phyloP scores from a whole-genome alignment of 2,888 invertebrate species.

The Cephus spinipes region DNA sequence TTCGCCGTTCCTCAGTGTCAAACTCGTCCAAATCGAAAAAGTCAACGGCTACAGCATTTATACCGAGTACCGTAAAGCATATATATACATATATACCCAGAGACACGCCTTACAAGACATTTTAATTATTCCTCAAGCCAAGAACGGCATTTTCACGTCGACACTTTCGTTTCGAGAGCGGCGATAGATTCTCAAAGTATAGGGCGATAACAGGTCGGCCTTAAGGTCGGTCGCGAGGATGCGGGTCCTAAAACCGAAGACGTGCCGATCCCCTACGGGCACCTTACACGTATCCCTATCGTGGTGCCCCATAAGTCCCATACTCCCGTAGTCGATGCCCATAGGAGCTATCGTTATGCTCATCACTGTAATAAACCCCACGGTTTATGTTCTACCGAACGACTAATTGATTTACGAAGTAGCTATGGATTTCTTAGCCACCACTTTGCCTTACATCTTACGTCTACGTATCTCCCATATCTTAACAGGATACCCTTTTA shows the following conservation, averaged over 20 bases:
- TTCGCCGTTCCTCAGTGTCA: neutral
- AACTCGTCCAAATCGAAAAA: neutral
- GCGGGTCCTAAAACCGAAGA: constrained; percentile 26
- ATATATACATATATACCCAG: neutral
- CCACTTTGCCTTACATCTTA: neutral
- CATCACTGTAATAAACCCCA: constrained; percentile 29
- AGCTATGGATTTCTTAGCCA: constrained; percentile 13
- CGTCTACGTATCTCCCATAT: neutral
- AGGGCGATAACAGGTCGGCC: constrained; percentile 4
- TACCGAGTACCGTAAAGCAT: neutral
- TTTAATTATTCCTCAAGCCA: constrained; percentile 19
- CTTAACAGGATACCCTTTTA: neutral
- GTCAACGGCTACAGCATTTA: neutral
- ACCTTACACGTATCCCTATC: neutral
- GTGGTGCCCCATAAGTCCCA: neutral
- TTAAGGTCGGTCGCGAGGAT: constrained; percentile 1
- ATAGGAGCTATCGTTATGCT: constrained; percentile 20
- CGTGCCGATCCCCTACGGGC: constrained; percentile 11
- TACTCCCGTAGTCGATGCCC: neutral
- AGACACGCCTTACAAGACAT: constrained; percentile 4
- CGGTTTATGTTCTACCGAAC: constrained; percentile 28
- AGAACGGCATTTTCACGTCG: constrained; percentile 31
- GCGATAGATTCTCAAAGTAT: constrained; percentile 2
- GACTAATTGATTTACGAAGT: constrained; percentile 35
- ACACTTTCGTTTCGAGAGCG: constrained; percentile 29